Evolutionary conservation across 1,140 invertebrate genomes (phyloP), one percentile per base, ranked within the genome.

Genomic region (Nilaparvata lugens): DNA sequence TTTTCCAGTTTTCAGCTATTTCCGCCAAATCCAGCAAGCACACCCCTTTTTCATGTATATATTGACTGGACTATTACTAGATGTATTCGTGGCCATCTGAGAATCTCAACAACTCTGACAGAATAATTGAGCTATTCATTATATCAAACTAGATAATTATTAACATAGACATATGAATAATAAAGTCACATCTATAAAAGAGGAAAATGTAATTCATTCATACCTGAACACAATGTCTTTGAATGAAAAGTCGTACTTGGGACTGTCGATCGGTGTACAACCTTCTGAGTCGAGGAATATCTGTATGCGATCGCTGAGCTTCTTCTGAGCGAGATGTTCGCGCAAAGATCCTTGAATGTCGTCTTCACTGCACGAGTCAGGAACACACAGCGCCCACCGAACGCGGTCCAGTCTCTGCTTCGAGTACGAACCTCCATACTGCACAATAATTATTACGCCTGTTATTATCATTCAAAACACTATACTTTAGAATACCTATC

Each of bases 301-400:
- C 1, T 45, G 31, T 13, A 40, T 16, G 3, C 42, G 16, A 19
- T 52, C 13, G 52, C 18, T 9, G 14, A 24, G 25, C 38, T 64
- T 56, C 23, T 45, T 61, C 25, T 57, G 11, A 43, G 28, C 67
- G 4, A 85, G 67, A n/a, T 83, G 73, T 28, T 71, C 71, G 24
- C 73, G 66, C 2, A 83, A 70, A 58, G 83, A 77, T 1, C 65
- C 64, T 53, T 76, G 70, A 7, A 81, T 70, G 21, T 80, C 78
- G n/a, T 66, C 52, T 0, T 72, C 58, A 0, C 68, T 64, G 61
- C 81, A 82, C 0, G 75, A 73, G 0, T 73, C 71, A 0, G 81
- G 81, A 4, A 80, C 72, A 63, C 81, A 82, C 23, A 77, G 70
- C 1, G 78, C 81, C 73, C 79, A 74, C 40, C 78, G 75, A 16